A percentile compares a stretch with the other conserved stretches of the same genome.
Evolutionary conservation across 2,888 invertebrate genomes (phyloP).

Genomic region (Drosophila quinaria): DNA sequence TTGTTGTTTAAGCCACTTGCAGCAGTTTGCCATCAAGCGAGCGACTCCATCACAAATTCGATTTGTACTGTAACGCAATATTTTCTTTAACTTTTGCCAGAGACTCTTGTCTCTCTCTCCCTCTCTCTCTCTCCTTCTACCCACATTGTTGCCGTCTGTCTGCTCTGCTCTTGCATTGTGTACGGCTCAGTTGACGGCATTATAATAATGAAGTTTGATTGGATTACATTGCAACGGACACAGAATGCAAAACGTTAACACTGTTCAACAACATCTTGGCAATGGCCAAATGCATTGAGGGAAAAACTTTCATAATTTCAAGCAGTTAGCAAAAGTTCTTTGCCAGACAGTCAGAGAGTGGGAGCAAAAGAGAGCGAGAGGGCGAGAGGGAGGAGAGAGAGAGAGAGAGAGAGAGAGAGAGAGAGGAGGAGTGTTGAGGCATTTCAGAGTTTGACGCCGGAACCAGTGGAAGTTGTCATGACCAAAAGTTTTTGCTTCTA

Average conservation of each 20-base stretch:
- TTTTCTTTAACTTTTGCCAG: conserved; percentile 67
- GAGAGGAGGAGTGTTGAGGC: conserved; percentile 28
- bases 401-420: background rate
- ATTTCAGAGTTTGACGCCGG: conserved; percentile 67
- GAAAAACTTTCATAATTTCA: conserved; percentile 76
- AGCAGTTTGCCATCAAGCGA: conserved; percentile 38
- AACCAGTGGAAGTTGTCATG: conserved; percentile 74
- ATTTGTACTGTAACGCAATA: conserved; percentile 75
- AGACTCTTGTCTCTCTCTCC: background rate
- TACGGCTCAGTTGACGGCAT: conserved; percentile 73
- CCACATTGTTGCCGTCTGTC: background rate
- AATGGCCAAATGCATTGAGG: conserved; percentile 56
- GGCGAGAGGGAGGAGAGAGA: background rate
- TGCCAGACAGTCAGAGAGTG: conserved; percentile 15
- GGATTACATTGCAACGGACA: conserved; percentile 77
- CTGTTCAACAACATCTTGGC: conserved; percentile 64
- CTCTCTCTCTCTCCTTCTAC: conserved; percentile 6
- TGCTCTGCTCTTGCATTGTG: conserved; percentile 48
- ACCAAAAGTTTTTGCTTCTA: conserved; percentile 70
- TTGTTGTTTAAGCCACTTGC: conserved; percentile 46
- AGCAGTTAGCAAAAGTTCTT: conserved; percentile 67
- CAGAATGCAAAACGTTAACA: conserved; percentile 77
- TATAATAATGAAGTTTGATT: conserved; percentile 79
- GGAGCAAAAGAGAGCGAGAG: background rate
- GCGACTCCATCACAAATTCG: conserved; percentile 70